These are phyloP conservation scores for Microtus oregoni DNA, from an alignment of 2,113 vertebrate genomes.

Conservation along the genomic window DNA sequence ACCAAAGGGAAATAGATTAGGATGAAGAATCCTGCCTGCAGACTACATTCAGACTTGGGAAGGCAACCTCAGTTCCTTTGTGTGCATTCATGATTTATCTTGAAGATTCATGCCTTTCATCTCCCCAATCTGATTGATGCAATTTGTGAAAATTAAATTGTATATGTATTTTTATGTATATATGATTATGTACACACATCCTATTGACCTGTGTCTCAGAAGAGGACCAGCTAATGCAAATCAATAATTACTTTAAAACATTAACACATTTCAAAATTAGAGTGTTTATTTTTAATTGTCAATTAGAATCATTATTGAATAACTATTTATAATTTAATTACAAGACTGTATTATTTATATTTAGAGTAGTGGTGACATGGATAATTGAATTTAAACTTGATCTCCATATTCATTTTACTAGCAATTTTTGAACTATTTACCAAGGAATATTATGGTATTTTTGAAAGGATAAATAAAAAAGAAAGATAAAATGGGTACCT, in stretches of 20 bases:
- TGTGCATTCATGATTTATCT: background rate
- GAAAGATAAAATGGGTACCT: too few species aligned
- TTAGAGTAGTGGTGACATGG: background rate
- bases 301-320: background rate
- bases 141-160: background rate
- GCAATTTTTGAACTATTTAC: background rate
- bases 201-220: background rate
- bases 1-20: too few species aligned
- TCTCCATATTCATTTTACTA: background rate
- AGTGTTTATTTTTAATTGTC: background rate
- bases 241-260: background rate
- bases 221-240: background rate
- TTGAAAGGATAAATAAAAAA: too few species aligned
- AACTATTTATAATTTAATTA: background rate
- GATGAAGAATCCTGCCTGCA: background rate
- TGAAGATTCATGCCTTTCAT: background rate
- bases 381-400: background rate
- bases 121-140: background rate
- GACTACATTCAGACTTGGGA: background rate
- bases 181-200: background rate
- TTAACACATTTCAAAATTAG: background rate
- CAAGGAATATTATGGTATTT: too few species aligned
- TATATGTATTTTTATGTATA: too few species aligned
- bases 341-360: background rate
- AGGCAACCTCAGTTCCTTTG: background rate